phyloP scores from a whole-genome alignment of 2,113 vertebrate genomes.

The Strigops habroptila region DNA sequence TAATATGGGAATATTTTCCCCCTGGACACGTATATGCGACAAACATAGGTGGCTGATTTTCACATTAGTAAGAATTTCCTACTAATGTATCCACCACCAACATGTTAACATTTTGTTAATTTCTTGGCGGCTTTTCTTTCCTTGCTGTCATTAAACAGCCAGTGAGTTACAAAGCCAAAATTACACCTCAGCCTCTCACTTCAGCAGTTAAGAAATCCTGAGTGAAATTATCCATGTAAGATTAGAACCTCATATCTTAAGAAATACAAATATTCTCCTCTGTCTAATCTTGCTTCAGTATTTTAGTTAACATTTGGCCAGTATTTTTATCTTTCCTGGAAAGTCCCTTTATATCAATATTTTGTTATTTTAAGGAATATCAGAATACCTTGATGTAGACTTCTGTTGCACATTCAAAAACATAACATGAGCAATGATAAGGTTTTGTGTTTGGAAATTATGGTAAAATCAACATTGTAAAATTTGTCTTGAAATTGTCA shows the following conservation, averaged over 20 bases:
- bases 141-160: neutral
- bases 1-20: neutral
- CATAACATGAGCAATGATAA: neutral
- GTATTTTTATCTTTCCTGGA: neutral
- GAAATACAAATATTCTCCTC: neutral
- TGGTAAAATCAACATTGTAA: neutral
- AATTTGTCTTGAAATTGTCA: neutral
- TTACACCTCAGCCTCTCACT: neutral
- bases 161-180: neutral
- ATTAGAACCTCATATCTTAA: neutral
- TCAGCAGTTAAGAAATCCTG: neutral
- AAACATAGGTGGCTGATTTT: neutral
- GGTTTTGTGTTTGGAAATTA: neutral
- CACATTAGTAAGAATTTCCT: neutral
- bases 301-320: neutral
- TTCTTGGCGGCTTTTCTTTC: neutral
- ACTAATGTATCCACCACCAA: neutral
- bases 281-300: neutral
- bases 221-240: neutral
- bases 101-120: neutral
- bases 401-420: neutral
- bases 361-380: neutral
- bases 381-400: neutral
- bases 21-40: neutral
- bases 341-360: neutral